Evolutionary conservation across 2,797 vertebrate genomes (phyloP).

Genomic region (Paramormyrops hopkinsi): DNA sequence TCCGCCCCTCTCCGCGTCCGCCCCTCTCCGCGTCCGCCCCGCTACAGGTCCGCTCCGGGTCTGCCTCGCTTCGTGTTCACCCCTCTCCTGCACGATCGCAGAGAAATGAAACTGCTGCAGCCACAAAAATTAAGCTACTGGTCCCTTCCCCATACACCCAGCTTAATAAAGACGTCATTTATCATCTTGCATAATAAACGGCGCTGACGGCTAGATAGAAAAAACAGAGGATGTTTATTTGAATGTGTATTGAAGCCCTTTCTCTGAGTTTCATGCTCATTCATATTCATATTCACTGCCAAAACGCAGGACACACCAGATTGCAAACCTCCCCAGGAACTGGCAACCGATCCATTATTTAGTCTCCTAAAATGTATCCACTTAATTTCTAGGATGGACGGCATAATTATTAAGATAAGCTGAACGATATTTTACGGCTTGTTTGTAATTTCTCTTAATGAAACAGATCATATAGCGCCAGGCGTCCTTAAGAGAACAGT

Average conservation of each 20-base stretch:
- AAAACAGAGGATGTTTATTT: background rate
- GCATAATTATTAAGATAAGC: slow-evolving; percentile 9
- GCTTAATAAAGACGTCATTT: slow-evolving; percentile 7
- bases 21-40: too few species aligned
- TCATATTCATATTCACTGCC: slow-evolving; percentile 3
- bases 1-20: too few species aligned
- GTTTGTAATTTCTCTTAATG: slow-evolving; percentile 25
- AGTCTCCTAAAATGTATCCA: slow-evolving; percentile 14
- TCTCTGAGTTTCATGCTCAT: background rate
- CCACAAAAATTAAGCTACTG: background rate
- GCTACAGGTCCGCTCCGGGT: too few species aligned
- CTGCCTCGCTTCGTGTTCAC: background rate
- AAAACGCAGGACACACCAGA: background rate
- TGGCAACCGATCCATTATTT: background rate
- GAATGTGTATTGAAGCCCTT: background rate
- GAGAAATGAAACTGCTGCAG: background rate
- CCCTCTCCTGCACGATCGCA: background rate
- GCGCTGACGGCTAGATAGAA: background rate
- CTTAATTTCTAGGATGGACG: slow-evolving; percentile 5
- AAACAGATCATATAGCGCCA: slow-evolving; percentile 13
- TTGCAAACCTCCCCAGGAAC: slow-evolving; percentile 6
- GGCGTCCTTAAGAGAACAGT: slow-evolving; percentile 5
- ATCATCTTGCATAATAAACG: background rate
- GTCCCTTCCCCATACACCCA: background rate
- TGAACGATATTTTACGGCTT: slow-evolving; percentile 14